phyloP scores from a whole-genome alignment of 2,888 invertebrate species.

The Petrolisthes manimaculis region DNA sequence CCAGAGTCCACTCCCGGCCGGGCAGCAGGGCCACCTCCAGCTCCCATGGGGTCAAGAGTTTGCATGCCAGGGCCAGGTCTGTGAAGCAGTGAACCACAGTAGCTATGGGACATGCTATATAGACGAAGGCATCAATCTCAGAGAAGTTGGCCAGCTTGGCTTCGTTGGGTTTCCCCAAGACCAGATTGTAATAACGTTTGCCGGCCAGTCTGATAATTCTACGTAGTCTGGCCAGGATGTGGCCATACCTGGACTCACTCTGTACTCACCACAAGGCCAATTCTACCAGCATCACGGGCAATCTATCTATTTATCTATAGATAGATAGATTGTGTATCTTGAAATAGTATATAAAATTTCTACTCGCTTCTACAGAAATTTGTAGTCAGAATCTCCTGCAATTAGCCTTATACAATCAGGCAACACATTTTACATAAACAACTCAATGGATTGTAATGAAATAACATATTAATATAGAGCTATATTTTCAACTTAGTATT shows the following conservation, averaged over 20 bases:
- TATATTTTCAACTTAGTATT: slow-evolving; percentile 7
- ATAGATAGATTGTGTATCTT: no score
- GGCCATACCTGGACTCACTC: slow-evolving; percentile 83
- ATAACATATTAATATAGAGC: not conserved
- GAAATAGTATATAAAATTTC: no score
- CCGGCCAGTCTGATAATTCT: slow-evolving; percentile 79
- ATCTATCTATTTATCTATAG: no score
- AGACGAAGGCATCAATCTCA: slow-evolving; percentile 92
- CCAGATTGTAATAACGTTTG: slow-evolving; percentile 91
- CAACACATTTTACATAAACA: no score
- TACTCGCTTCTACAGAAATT: no score
- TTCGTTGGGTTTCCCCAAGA: slow-evolving; percentile 93
- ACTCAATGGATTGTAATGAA: not conserved
- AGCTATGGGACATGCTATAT: slow-evolving; percentile 92
- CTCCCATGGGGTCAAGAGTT: slow-evolving; percentile 92
- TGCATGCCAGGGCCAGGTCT: slow-evolving; percentile 82
- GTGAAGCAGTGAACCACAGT: slow-evolving; percentile 79
- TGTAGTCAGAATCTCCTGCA: no score
- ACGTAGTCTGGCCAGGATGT: slow-evolving; percentile 82
- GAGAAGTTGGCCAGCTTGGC: slow-evolving; percentile 96
- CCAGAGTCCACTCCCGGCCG: slow-evolving; percentile 72
- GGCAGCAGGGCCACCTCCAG: slow-evolving; percentile 80
- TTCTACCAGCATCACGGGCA: slow-evolving; percentile 87
- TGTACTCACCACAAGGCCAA: slow-evolving; percentile 93
- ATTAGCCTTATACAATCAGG: no score